Percentiles rank a stretch among this genome's conserved stretches.
Evolutionary conservation across 2,113 vertebrate genomes (phyloP).

Genomic region (Proteles cristata): DNA sequence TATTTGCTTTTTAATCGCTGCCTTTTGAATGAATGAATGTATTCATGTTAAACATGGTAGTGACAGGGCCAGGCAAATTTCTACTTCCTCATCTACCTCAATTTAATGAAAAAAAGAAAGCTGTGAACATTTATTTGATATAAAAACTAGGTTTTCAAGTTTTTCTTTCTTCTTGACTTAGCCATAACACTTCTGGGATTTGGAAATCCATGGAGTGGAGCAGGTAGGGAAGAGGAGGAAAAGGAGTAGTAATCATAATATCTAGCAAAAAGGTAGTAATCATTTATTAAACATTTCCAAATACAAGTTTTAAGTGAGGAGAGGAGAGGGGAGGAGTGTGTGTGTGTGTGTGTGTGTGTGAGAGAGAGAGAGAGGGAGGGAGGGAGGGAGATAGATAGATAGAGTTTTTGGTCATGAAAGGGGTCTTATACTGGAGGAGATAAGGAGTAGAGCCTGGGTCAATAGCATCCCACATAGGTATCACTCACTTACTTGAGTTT

Average conservation of each 20-base stretch:
- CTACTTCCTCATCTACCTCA: not conserved
- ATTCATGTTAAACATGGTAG: conserved; percentile 25
- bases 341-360: not conserved
- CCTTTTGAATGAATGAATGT: not conserved
- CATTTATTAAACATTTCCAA: not conserved
- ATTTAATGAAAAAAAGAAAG: not conserved
- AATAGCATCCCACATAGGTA: not conserved
- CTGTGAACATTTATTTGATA: not conserved
- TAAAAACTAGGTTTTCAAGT: not conserved
- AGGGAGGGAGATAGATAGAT: too few species aligned
- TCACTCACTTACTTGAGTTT: not conserved
- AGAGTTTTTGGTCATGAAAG: not conserved
- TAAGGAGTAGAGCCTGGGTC: not conserved
- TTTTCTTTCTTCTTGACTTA: not conserved
- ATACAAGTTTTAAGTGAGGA: not conserved
- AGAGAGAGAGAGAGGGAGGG: too few species aligned
- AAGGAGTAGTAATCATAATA: not conserved
- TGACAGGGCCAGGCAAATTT: not conserved
- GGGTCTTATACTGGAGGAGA: not conserved
- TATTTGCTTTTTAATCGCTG: not conserved
- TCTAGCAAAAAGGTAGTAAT: not conserved
- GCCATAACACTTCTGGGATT: not conserved
- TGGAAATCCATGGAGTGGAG: not conserved
- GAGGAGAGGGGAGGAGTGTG: not conserved
- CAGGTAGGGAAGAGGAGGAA: not conserved